Evolutionary conservation across 1,140 invertebrate genomes (phyloP).

Genomic region (Heterodera schachtii): DNA sequence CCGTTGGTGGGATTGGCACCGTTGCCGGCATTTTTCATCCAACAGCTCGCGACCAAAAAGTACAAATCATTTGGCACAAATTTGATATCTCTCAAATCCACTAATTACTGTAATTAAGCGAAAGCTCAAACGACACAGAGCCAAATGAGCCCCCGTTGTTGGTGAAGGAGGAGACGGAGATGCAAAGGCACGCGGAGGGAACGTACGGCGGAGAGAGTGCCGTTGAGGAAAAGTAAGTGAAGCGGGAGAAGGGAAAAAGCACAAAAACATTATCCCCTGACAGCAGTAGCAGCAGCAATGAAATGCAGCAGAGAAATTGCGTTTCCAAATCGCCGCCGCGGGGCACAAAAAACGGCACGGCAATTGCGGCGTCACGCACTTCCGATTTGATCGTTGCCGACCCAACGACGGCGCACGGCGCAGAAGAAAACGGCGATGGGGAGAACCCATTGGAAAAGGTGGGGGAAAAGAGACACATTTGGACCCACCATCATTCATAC

Average conservation of each 20-base stretch:
- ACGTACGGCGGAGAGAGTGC: neutral
- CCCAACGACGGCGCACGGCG: neutral
- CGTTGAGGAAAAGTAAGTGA: conserved; percentile 1
- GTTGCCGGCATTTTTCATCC: conserved; percentile 30
- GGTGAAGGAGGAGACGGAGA: conserved; percentile 6
- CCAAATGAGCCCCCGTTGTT: neutral
- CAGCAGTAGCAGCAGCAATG: neutral
- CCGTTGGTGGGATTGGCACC: conserved; percentile 4
- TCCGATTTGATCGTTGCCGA: conserved; percentile 4
- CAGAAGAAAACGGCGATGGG: conserved; percentile 5
- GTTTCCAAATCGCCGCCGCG: neutral
- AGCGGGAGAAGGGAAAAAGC: neutral
- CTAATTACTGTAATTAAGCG: neutral
- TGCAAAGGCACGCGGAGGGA: neutral
- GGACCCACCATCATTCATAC: no score
- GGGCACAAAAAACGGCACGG: neutral
- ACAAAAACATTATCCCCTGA: neutral
- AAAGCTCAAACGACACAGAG: neutral
- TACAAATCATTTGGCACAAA: neutral
- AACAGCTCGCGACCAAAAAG: conserved; percentile 21
- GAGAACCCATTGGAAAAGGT: conserved; percentile 26
- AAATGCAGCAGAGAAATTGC: neutral
- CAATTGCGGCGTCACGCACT: neutral
- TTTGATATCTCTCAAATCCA: no score
- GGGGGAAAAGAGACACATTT: neutral